Conservation (phyloP, 92 coral and sea anemone genomes). For the Meandrina meandrites region DNA sequence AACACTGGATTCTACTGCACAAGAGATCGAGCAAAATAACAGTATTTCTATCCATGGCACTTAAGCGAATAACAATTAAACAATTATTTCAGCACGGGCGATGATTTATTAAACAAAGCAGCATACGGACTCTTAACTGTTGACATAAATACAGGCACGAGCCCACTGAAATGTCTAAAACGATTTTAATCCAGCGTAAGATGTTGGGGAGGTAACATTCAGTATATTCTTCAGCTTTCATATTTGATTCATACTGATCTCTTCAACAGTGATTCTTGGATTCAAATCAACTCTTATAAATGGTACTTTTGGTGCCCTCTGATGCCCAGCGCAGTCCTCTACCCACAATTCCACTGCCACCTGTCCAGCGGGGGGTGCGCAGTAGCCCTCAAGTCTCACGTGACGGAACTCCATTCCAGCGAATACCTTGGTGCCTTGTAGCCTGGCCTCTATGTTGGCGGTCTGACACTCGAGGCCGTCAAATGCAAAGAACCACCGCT, state of each 20-base stretch:
- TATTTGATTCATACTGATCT: slow-evolving; percentile 37
- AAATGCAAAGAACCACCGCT: slow-evolving; percentile 82
- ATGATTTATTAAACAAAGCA: too few species aligned
- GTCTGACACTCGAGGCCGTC: slow-evolving; percentile 50
- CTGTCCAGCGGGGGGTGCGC: slow-evolving; percentile 71
- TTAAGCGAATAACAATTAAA: too few species aligned
- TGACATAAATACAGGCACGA: too few species aligned
- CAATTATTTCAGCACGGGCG: too few species aligned
- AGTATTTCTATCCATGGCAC: too few species aligned
- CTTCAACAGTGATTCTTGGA: slow-evolving; percentile 60
- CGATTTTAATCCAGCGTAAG: too few species aligned
- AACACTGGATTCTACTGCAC: too few species aligned
- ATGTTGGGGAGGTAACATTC: background rate
- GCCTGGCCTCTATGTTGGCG: slow-evolving; percentile 66
- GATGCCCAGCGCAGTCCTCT: slow-evolving; percentile 69
- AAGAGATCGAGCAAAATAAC: too few species aligned
- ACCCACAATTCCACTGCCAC: slow-evolving; percentile 74
- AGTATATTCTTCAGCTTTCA: background rate
- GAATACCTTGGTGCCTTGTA: slow-evolving; percentile 56
- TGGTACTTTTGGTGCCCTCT: slow-evolving; percentile 43
- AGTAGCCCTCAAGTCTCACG: slow-evolving; percentile 76
- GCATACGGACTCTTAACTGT: too few species aligned
- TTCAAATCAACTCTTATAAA: slow-evolving; percentile 35
- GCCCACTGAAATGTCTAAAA: too few species aligned
- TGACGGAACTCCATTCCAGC: slow-evolving; percentile 71